Base-by-base conservation (phyloP, 2,797 vertebrate genomes). In the Pygocentrus nattereri region DNA sequence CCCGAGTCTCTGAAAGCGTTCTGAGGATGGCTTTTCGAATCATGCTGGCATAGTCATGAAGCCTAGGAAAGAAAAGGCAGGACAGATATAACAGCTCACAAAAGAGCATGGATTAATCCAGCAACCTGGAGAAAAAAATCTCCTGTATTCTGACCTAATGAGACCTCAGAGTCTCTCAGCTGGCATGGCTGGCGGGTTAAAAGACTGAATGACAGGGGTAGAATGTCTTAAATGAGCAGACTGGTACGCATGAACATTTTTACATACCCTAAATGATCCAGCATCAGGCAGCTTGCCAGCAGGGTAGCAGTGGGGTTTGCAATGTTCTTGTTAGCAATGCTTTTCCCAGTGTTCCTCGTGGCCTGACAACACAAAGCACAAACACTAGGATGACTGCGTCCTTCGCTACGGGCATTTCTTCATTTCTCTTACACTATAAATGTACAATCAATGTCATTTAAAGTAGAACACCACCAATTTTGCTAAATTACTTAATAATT, bases 241-340 rank as follows among this genome's bases (percentile, higher is more conserved):
- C 19, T 41, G 25, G 31, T 23, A 18, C 30, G 44, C 31, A 3
- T 47, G 31, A 62, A 49, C 5, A 38, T 71, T 71, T 64, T 50
- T 31, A 83, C 78, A 18, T 86, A 95, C 95, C 93, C 92, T 44
- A 97, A 94, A 87, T 97, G 96, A 70, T 97, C 95, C 8, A 97
- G 91, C 94, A 97, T 95, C 90, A 97, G 95, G 84, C 96, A 97
- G 82, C 95, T 94, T 0, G 96, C 96, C 54, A 97, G 90, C 74
- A 97, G 92, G 38, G 95, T 96, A 23, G 96, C 96, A 0, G 95
- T 96, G 68, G 96, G 96, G 91, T 97, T 97, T 18, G 96, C 96
- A 0, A 93, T 91, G 88, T 97, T 96, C 77, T 91, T 91, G 83
- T 94, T 93, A 21, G 96, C 95, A 0, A 97, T 95, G 87, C 95